Base-by-base conservation (phyloP, 2,888 invertebrate genomes). In the Dorcus hopei region DNA sequence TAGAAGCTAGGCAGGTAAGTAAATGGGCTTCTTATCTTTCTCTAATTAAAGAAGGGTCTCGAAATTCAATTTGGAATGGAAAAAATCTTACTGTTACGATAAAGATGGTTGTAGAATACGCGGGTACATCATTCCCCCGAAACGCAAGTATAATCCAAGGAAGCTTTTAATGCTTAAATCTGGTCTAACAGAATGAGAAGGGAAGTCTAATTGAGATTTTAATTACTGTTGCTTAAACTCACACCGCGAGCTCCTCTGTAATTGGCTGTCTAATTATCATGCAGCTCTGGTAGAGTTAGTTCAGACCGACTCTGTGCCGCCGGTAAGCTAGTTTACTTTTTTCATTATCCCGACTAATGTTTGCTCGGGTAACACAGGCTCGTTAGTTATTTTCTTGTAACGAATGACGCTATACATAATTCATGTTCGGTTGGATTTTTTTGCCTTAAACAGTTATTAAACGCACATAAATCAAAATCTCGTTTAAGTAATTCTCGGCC, bases 241-340 rank as follows among this genome's bases (percentile, higher is more conserved):
- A 52, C 58, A 58, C 58, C 58, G 52, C 49, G 58, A 71, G 66
- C 65, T 64, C 65, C 65, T 65, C 68, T 67, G 70, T 73, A 73
- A 73, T 74, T 73, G 73, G 70, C 70, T 69, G 72, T 68, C 72
- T 74, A 74, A 74, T 74, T 74, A 72, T 73, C 71, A 70, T 71
- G 69, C 70, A 66, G 63, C 68, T 60, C 57, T 57, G 57, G 51
- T 47, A 48, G 42, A 19, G 38, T 33, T 19, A 16, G 40, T 43
- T 53, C 42, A 23, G 40, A 41, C 26, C 19, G 50, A 50, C 50
- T 33, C 19, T 19, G 39, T 38, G 50, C 38, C 39, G 50, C 50
- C 50, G 50, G 50, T 50, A 54, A 41, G 40, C 39, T 42, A n/a
- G 49, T 55, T 55, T 55, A 19, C 55, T 42, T 55, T 55, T 55